Evolutionary conservation across 2,888 invertebrate genomes (phyloP), one percentile per base, ranked within the genome.

Genomic region (Mystacides longicornis): DNA sequence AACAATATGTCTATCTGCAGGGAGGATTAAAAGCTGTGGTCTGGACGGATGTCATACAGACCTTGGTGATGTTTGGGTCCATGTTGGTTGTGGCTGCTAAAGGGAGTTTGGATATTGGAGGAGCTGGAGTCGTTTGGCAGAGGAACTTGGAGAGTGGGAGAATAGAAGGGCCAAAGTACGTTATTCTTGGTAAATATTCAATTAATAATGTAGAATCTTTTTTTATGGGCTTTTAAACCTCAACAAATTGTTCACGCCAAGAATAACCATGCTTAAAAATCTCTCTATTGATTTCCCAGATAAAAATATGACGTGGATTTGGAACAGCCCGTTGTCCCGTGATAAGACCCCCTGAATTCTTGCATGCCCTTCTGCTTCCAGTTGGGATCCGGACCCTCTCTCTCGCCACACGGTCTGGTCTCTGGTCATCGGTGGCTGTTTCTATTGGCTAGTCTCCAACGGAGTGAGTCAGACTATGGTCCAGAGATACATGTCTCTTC

Each of bases 401-500:
- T 81, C 83, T 50, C 78, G 90, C n/a, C 86, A 88, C 65, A 82
- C 87, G 0, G 70, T 88, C 48, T 87, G 86, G 80, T 81, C 85
- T 0, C 74, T 87, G n/a, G 70, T 79, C 0, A 71, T 90, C 60
- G 90, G 89, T 2, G 85, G 86, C 2, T 80, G 81, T 49, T 78
- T 87, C 53, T 83, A 85, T 61, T 87, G 86, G 86, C 71, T 86
- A 3, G 84, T 86, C 50, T 81, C 81, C 63, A 82, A 86, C 63
- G 85, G 84, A 21, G 83, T 87, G 2, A 87, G 86, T 68, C 90
- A 89, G 68, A 82, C 86, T 31, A 88, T 89, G 86, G 82, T 89
- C 60, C 90, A 90, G 66, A 74, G 89, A 51, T 87, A 87, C 64
- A 70, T 90, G 45, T 79, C 87, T 14, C 69, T 89, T 50, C 81